These are phyloP conservation scores for Stenodera caucasica DNA, from an alignment of 2,888 invertebrate genomes.

Conservation along the genomic window DNA sequence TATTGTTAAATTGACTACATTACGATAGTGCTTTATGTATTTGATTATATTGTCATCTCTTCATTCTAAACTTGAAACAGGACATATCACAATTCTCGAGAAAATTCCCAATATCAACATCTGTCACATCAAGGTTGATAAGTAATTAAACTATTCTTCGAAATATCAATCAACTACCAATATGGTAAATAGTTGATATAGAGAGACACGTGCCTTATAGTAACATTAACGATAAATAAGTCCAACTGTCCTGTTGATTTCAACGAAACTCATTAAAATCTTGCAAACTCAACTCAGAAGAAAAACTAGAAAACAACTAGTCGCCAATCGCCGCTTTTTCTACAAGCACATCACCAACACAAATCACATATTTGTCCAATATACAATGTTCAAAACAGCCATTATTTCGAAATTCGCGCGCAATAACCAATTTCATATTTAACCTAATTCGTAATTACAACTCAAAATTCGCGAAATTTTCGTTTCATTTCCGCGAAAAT, in stretches of 20 bases:
- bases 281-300: not conserved
- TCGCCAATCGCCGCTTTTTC: too few species aligned
- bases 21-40: not conserved
- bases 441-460: too few species aligned
- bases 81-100: too few species aligned
- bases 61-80: too few species aligned
- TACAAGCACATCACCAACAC: too few species aligned
- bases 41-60: not conserved
- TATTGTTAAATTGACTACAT: not conserved
- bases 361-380: too few species aligned
- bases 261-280: conserved; percentile 1
- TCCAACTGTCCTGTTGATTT: not conserved
- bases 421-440: too few species aligned
- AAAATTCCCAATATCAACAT: not conserved
- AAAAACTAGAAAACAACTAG: not conserved
- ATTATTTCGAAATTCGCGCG: too few species aligned
- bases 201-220: not conserved
- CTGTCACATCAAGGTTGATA: not conserved
- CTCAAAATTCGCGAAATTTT: too few species aligned
- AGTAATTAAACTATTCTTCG: not conserved
- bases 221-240: not conserved
- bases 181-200: not conserved
- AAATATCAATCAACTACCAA: not conserved
- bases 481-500: too few species aligned
- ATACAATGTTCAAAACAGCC: too few species aligned